These are phyloP conservation scores for Heteromormyrus szaboi DNA, from an alignment of 2,797 vertebrate genomes.

Conservation along the genomic window DNA sequence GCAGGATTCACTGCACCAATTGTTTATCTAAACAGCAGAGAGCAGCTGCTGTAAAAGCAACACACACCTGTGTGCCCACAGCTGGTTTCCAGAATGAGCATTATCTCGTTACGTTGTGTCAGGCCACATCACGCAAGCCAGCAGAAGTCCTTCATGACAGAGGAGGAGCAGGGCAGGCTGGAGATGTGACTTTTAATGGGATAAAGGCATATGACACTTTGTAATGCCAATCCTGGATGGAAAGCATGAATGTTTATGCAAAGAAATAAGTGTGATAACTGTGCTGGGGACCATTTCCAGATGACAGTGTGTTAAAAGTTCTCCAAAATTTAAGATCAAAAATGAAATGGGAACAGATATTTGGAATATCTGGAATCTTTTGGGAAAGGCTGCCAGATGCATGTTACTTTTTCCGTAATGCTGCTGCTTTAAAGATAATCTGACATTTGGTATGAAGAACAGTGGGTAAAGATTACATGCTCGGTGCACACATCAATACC, in stretches of 20 bases:
- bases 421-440: not conserved
- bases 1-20: not conserved
- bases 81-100: conserved; percentile 8
- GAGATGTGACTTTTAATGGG: not conserved
- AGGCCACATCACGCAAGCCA: not conserved
- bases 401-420: not conserved
- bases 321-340: not conserved
- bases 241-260: not conserved
- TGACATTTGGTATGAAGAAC: not conserved
- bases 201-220: not conserved
- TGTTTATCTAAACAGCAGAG: not conserved
- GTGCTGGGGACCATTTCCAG: not conserved
- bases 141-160: not conserved
- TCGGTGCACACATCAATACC: not conserved
- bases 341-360: not conserved
- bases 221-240: not conserved
- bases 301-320: not conserved
- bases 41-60: not conserved
- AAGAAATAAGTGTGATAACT: not conserved
- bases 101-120: not conserved
- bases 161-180: not conserved
- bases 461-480: not conserved
- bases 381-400: not conserved
- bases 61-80: not conserved
- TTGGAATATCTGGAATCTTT: not conserved